Evolutionary conservation across 2,888 invertebrate genomes (phyloP), one percentile per base, ranked within the genome.

Genomic region (Acrobasis repandana): DNA sequence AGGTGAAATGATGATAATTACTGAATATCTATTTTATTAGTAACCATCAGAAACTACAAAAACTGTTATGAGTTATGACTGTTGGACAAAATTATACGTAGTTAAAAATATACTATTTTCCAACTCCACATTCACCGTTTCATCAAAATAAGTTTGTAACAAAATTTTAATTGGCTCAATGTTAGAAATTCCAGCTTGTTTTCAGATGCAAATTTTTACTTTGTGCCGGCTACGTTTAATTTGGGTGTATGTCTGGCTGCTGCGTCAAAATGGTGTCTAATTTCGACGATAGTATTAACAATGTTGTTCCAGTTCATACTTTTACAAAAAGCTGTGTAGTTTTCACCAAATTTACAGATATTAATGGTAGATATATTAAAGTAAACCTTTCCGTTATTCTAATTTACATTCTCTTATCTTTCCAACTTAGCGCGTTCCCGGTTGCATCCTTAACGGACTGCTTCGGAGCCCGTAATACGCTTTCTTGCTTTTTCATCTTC

Each of bases 151-250:
- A 65, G 61, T 68, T 65, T 65, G 64, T 66, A 64, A 34, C 46
- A 58, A 65, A 71, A 70, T 65, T 72, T 67, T 69, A 72, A 73
- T 73, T 73, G 69, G 65, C 50, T 54, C 62, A 46, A 62, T 65
- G 63, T 67, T 70, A 62, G 62, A 58, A 59, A 50, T 58, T 62
- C 63, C 57, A 59, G 52, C 18, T 51, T 56, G 16, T 28, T 28
- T 48, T 20, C 59, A 34, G 52, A 54, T 50, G 50, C 59, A 62
- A 61, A 61, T 57, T 66, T 63, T 65, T 57, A n/a, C 60, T 49
- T 43, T 50, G 33, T 43, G 52, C 18, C 10, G 18, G 16, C 48
- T 47, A 52, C 38, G 62, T 62, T 63, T 63, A 61, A 63, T 63
- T 65, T 64, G 58, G 58, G 51, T 61, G 58, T 56, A 60, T 20